These are phyloP conservation scores for Crematogaster levior DNA, from an alignment of 2,888 invertebrate genomes.

Conservation along the genomic window DNA sequence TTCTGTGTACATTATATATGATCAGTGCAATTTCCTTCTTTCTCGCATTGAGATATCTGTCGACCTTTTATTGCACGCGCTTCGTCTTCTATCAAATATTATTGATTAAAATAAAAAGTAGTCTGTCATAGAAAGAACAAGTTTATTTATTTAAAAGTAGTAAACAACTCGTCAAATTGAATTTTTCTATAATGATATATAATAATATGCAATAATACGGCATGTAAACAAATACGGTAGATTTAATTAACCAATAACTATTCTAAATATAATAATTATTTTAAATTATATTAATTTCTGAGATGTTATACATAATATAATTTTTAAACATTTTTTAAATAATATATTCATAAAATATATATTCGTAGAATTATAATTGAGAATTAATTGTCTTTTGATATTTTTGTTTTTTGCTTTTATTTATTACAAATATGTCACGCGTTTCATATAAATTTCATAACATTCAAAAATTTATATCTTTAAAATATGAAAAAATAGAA, in stretches of 20 bases:
- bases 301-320: neutral
- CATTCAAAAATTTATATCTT: neutral
- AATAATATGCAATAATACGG: neutral
- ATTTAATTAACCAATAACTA: neutral
- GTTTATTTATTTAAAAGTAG: neutral
- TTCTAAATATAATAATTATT: neutral
- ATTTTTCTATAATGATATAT: neutral
- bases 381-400: no score
- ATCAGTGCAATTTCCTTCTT: slow-evolving; percentile 12
- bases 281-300: neutral
- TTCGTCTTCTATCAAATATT: neutral
- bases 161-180: neutral
- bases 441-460: neutral
- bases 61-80: neutral
- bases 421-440: neutral
- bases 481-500: neutral
- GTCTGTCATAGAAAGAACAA: neutral
- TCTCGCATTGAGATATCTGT: neutral
- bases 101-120: neutral
- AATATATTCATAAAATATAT: no score
- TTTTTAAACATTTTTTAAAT: neutral
- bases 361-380: neutral
- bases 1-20: slow-evolving; percentile 30
- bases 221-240: neutral
- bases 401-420: neutral